These are phyloP conservation scores for Drosophila takahashii DNA, from an alignment of 1,140 invertebrate genomes.

Conservation along the genomic window DNA sequence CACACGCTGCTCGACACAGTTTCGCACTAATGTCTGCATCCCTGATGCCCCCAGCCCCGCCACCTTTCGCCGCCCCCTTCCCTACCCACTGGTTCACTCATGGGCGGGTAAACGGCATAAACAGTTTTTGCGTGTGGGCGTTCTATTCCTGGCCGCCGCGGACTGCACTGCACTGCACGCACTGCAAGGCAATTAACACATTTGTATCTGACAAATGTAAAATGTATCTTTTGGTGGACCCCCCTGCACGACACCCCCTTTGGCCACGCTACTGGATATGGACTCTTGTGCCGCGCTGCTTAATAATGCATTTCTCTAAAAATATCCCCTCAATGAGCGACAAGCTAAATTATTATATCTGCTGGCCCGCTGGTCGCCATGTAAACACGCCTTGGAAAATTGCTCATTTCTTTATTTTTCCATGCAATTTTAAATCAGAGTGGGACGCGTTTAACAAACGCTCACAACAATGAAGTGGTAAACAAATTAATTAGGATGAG, in stretches of 20 bases:
- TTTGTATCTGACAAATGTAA: constrained; percentile 82
- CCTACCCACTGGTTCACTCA: constrained; percentile 10
- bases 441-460: constrained; percentile 13
- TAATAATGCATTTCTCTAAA: constrained; percentile 52
- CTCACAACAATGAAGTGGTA: constrained; percentile 36
- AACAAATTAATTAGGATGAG: constrained; percentile 39
- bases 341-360: constrained; percentile 56
- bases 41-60: constrained; percentile 30
- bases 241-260: constrained; percentile 22
- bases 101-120: constrained; percentile 34
- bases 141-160: constrained; percentile 74
- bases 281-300: constrained; percentile 19
- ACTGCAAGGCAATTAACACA: constrained; percentile 76
- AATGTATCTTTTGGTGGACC: constrained; percentile 61
- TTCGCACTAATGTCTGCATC: constrained; percentile 50
- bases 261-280: constrained; percentile 12
- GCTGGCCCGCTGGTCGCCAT: constrained; percentile 22
- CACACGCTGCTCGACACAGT: constrained; percentile 67
- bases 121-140: constrained; percentile 69
- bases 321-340: constrained; percentile 38
- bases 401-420: constrained; percentile 5
- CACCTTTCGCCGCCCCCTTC: constrained; percentile 21
- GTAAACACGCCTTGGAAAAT: constrained; percentile 41
- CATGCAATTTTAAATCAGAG: constrained; percentile 12
- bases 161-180: constrained; percentile 52